Base-by-base conservation (phyloP, 2,888 invertebrate species). In the Cantharis flavilabris region DNA sequence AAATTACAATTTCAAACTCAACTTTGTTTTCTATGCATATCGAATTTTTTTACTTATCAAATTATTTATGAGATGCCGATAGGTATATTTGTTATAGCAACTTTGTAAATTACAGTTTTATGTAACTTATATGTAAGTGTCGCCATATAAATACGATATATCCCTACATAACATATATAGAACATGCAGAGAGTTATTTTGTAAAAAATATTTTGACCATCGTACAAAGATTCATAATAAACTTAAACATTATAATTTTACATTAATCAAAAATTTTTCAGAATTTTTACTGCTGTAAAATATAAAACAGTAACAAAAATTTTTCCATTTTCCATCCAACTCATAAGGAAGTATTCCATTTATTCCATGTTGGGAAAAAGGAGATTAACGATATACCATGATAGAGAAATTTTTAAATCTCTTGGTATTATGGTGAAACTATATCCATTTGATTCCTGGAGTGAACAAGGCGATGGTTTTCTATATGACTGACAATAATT, bases 1-100 rank as follows among this genome's bases (percentile, higher is more conserved):
- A 75, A 78, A 71, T 76, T 73, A 73, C 73, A 78, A 76, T 76
- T 72, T 69, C 72, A 14, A 70, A 20, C 72, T 70, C 28, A 30
- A 49, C 33, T 73, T 74, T 72, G 71, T 77, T 77, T 72, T 69
- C 72, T 62, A 70, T 78, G 73, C 75, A 70, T 73, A 73, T 63
- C 49, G 65, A 75, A 75, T 63, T 69, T 62, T 70, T 33, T 30
- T 72, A 72, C 72, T 67, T 72, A 71, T 71, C 49, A 49, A 49
- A 49, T 49, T 49, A 49, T 49, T 49, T 49, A 49, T 49, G 49
- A 49, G 49, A 49, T 49, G 49, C 49, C 49, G 13, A 49, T 49
- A 49, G 49, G 49, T 49, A 49, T 49, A 49, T 49, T 49, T 49
- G n/a, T 49, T 49, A n/a, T 2, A 13, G n/a, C 49, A 49, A 49